Evolutionary conservation across 23 tunicate species (phyloP).

Genomic region (Pegea sp.): DNA sequence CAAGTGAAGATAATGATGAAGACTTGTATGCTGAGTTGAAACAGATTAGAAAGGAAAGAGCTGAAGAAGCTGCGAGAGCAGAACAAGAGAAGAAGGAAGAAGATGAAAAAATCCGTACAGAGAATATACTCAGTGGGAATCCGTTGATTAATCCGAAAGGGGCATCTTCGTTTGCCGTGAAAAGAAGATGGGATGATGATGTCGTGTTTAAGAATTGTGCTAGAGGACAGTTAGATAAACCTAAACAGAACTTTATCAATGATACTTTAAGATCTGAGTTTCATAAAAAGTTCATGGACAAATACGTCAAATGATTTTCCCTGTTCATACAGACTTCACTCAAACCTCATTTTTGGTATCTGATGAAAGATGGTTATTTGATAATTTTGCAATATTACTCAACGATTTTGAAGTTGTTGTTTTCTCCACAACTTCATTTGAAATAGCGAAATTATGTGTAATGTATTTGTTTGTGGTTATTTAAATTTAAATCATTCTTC

Average conservation of each 20-base stretch:
- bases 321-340: too few relatives aligned
- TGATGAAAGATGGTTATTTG: too few relatives aligned
- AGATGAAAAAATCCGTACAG: conserved; percentile 68
- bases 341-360: too few relatives aligned
- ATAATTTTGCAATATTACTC: too few relatives aligned
- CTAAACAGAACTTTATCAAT: conserved; percentile 54
- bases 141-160: conserved; percentile 27
- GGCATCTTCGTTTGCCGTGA: conserved; percentile 49
- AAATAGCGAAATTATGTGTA: too few relatives aligned
- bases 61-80: conserved; percentile 49
- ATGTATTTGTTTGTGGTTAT: too few relatives aligned
- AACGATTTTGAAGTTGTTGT: too few relatives aligned
- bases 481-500: too few relatives aligned
- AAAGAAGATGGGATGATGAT: conserved; percentile 92
- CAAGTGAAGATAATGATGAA: too few relatives aligned
- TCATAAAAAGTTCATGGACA: conserved; percentile 94
- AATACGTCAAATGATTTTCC: conserved; percentile 45
- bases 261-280: conserved; percentile 87
- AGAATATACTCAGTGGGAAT: conserved; percentile 85
- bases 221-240: conserved; percentile 68
- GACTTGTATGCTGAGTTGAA: too few relatives aligned
- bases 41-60: conserved; percentile 75
- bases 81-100: conserved; percentile 65
- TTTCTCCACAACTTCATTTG: too few relatives aligned
- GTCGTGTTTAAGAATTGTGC: conserved; percentile 93